Conservation (phyloP, 2,797 vertebrate species). For the Perodicticus potto region DNA sequence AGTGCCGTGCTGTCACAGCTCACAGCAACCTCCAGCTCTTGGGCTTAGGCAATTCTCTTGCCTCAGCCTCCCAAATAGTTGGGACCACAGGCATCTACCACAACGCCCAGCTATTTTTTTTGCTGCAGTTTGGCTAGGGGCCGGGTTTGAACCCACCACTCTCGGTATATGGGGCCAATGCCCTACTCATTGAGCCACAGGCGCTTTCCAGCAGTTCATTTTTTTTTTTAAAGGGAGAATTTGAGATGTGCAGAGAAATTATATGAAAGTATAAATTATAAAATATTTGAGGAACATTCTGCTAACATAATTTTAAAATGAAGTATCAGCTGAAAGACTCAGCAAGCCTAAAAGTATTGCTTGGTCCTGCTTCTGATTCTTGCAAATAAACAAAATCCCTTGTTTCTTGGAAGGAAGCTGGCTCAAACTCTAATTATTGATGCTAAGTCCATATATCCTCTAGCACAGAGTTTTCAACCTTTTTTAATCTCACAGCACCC, state of each 20-base stretch:
- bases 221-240: not conserved
- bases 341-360: not conserved
- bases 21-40: too few species aligned
- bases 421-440: not conserved
- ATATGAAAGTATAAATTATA: not conserved
- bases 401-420: not conserved
- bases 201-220: not conserved
- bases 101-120: too few species aligned
- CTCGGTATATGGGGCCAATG: too few species aligned
- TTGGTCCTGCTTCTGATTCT: not conserved
- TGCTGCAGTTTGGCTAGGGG: too few species aligned
- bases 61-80: too few species aligned
- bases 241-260: not conserved
- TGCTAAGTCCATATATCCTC: not conserved
- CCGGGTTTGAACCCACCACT: too few species aligned
- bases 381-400: not conserved
- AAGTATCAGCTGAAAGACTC: not conserved
- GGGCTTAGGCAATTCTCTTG: too few species aligned
- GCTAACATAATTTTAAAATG: not conserved
- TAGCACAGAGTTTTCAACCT: not conserved
- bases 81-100: too few species aligned
- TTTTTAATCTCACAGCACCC: too few species aligned
- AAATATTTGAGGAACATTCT: not conserved
- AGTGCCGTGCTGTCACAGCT: too few species aligned
- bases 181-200: too few species aligned